Conservation (phyloP, 2,113 vertebrate genomes). For the Phocoena sinus region DNA sequence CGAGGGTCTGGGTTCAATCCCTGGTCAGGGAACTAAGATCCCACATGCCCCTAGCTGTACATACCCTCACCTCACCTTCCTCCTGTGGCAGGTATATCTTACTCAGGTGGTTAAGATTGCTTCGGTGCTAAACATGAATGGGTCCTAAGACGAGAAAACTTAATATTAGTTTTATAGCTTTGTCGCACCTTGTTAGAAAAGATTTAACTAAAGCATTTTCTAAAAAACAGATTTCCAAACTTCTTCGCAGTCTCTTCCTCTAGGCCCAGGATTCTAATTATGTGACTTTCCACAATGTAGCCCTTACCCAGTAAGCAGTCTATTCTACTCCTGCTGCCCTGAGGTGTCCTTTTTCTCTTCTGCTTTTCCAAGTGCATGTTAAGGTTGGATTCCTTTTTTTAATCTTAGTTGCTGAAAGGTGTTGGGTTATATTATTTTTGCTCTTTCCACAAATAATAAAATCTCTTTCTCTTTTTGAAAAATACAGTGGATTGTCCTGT, state of each 20-base stretch:
- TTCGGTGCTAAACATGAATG: background rate
- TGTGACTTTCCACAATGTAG: background rate
- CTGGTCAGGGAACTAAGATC: too few relatives aligned
- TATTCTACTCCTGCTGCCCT: background rate
- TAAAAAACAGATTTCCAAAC: background rate
- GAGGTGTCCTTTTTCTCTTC: background rate
- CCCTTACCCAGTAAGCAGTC: background rate
- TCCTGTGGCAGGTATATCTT: background rate
- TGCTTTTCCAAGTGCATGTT: slow-evolving; percentile 6
- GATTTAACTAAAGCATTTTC: background rate
- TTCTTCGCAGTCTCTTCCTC: background rate
- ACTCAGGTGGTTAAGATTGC: background rate
- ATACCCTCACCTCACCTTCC: too few relatives aligned
- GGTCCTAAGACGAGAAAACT: background rate
- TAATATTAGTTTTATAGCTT: background rate
- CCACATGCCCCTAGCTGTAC: background rate
- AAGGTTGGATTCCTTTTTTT: background rate
- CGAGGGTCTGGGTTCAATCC: too few relatives aligned
- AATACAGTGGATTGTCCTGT: slow-evolving; percentile 93
- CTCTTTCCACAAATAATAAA: background rate
- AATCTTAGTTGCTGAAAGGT: background rate
- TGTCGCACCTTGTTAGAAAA: background rate
- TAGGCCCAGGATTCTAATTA: background rate
- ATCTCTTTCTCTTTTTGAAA: slow-evolving; percentile 48
- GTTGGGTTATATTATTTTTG: background rate